Conservation (phyloP, 2,888 invertebrate genomes). For the Cordilura impudica region DNA sequence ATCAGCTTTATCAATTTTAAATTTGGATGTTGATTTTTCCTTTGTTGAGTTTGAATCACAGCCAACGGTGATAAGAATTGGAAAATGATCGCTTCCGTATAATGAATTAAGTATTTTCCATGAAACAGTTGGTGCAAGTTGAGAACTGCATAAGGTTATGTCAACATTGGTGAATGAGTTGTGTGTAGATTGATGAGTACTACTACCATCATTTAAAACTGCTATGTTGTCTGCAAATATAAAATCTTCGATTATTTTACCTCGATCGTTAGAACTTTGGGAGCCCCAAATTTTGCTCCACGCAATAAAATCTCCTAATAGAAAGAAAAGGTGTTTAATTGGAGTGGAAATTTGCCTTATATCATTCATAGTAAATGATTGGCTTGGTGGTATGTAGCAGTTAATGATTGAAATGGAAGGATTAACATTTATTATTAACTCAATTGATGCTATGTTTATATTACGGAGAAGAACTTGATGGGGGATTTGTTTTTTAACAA, state of each 20-base stretch:
- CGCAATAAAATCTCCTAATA: constrained; percentile 16
- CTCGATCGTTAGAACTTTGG: not conserved
- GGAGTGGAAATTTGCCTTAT: not conserved
- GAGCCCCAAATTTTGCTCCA: constrained; percentile 28
- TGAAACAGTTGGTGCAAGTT: not conserved
- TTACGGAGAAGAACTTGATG: not conserved
- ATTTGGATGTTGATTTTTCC: constrained; percentile 2
- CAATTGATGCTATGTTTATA: not conserved
- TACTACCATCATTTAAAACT: not conserved
- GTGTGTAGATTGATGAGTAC: not conserved
- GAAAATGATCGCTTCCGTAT: constrained; percentile 7
- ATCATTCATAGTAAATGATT: not conserved
- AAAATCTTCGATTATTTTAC: constrained; percentile 15
- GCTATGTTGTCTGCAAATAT: not conserved
- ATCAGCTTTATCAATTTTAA: not conserved
- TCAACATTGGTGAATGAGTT: not conserved
- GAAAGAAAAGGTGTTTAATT: not conserved
- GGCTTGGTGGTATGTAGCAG: constrained; percentile 25
- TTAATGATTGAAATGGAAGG: constrained; percentile 1
- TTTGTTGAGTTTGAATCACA: not conserved
- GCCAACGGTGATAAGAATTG: not conserved
- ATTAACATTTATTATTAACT: not conserved
- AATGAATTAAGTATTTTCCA: not conserved
- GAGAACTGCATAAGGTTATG: not conserved
- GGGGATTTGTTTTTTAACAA: constrained; percentile 22